Base-by-base conservation (phyloP, 2,888 invertebrate species). In the Cosmia trapezina region DNA sequence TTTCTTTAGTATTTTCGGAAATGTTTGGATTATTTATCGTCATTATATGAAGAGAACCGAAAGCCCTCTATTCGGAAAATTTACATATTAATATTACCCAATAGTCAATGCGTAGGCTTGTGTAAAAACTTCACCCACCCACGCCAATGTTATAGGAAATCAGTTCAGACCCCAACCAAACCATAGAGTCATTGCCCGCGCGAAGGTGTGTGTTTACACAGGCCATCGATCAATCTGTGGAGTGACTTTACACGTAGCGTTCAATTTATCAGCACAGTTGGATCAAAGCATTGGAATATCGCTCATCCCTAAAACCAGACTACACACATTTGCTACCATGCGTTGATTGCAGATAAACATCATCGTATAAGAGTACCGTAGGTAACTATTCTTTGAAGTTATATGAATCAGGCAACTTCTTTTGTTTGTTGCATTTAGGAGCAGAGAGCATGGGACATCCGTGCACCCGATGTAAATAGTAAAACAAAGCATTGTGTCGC, bases 181-280 rank as follows among this genome's bases (percentile, higher is more conserved):
- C 68, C 68, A 80, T 71, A 79, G 79, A 82, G 89, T 90, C 90
- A 89, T 88, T 77, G 89, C 83, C 89, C 89, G 83, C 78, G 63
- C 63, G 57, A 84, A 86, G 86, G 88, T 86, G 87, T 84, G 73
- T 84, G 84, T 88, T 82, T 87, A 79, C 85, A 83, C 76, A 74
- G 73, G 45, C 71, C 80, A 87, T 87, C 85, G 77, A 88, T 86
- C 86, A 86, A 82, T 65, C 69, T 70, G 53, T 65, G 56, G 83
- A 86, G 87, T 80, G 76, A 73, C 73, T 70, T 63, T 4, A 83
- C 80, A 74, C 43, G 62, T 67, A 51, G 65, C 56, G 65, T 80
- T 83, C 49, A 70, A 74, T 65, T 70, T 74, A 83, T 83, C 80
- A 79, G 74, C 57, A 49, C 78, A 72, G 33, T 63, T 51, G 37